These are phyloP conservation scores for Luperina testacea DNA, from an alignment of 2,888 invertebrate species.

Conservation along the genomic window DNA sequence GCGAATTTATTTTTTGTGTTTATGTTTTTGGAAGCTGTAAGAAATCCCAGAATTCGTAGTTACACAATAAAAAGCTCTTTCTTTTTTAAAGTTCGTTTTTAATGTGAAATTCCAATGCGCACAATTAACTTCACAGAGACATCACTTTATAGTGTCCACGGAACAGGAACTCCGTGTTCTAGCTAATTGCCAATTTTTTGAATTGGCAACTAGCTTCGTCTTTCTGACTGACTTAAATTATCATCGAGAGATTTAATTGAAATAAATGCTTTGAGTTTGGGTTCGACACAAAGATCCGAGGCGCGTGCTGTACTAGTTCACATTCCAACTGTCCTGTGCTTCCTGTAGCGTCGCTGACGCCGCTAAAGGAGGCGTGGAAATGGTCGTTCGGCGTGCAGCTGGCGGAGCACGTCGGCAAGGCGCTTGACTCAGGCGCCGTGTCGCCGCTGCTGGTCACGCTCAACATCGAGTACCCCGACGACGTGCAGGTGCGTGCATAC, in stretches of 20 bases:
- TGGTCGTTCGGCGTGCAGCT: constrained; percentile 92
- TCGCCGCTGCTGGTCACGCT: constrained; percentile 91
- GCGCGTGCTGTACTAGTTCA: background rate
- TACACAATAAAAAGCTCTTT: background rate
- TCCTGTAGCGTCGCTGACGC: constrained; percentile 82
- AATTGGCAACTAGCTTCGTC: background rate
- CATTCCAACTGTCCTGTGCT: background rate
- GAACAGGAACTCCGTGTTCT: background rate
- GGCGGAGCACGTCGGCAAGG: constrained; percentile 88
- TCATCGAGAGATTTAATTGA: background rate
- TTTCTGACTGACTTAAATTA: background rate
- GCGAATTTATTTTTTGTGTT: too few relatives aligned
- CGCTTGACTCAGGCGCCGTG: constrained; percentile 89
- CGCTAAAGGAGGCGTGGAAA: constrained; percentile 95
- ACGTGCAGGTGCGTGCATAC: constrained; percentile 77
- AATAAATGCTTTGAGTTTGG: background rate
- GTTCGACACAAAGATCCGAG: background rate
- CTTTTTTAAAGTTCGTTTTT: too few relatives aligned
- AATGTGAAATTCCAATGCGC: background rate
- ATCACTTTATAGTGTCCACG: background rate
- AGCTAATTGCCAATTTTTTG: too few relatives aligned
- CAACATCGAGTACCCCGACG: constrained; percentile 90
- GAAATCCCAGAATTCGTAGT: background rate
- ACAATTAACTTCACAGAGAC: too few relatives aligned
- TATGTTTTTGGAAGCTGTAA: background rate